Base-by-base conservation (phyloP, 2,888 invertebrate genomes). In the Cantharis lateralis region DNA sequence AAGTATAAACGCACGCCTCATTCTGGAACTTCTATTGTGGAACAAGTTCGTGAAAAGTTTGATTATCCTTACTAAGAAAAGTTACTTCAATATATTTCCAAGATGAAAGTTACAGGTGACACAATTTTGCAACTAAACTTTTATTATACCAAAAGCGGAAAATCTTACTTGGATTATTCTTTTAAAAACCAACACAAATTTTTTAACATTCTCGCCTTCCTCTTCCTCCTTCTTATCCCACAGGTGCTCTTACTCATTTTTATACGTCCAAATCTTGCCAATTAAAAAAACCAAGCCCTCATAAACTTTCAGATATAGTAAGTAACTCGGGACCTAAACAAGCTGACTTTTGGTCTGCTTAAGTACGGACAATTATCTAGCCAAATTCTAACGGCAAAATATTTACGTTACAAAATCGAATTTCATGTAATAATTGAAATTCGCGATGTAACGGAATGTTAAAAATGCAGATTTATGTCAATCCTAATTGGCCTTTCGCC, bases 1-100 rank as follows among this genome's bases (percentile, higher is more conserved):
- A 79, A 78, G 76, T 75, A 79, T 77, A 79, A 75, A 78, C 74
- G 76, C 75, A 77, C 74, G 71, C 76, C 73, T 76, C 75, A 76
- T 80, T 80, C 77, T 78, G 62, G 71, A 78, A 74, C 79, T 76
- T 77, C 80, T 75, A 79, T 80, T 80, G 80, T 80, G 78, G 79
- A 79, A 79, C 78, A 79, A 80, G 72, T 80, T 72, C 71, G 73
- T 69, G 75, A 74, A 79, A 80, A 79, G 75, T 79, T 80, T 80
- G 78, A 79, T 80, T 79, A 80, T 79, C 78, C 78, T 69, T 72
- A 61, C 68, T 62, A 73, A 75, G 78, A 74, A 77, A 77, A 73
- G 76, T 76, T 76, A 76, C 73, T 76, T 70, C 70, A 20, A 66
- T 76, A 76, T 70, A 76, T 76, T 76, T 76, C 73, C 73, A 68